These are phyloP conservation scores for Leptinotarsa texana DNA, from an alignment of 1,140 invertebrate genomes.

Conservation along the genomic window DNA sequence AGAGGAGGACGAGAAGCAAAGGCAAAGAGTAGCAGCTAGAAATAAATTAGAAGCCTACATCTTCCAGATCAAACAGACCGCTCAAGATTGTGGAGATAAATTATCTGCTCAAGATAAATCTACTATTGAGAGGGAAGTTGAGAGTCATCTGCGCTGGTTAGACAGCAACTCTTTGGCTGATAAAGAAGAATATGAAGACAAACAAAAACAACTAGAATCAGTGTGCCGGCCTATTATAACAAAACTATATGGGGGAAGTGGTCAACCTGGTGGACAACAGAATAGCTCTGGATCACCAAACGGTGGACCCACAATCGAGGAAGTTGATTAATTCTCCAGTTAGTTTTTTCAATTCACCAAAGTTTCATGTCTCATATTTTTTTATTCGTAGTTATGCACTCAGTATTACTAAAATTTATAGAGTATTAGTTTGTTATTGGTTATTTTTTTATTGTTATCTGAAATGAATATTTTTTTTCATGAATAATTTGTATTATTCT, in stretches of 20 bases:
- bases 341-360: not conserved
- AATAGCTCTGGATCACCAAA: slow-evolving; percentile 48
- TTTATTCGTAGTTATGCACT: not conserved
- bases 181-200: slow-evolving; percentile 66
- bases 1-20: slow-evolving; percentile 71
- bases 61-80: slow-evolving; percentile 69
- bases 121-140: slow-evolving; percentile 55
- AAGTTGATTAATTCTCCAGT: slow-evolving; percentile 66
- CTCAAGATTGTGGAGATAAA: slow-evolving; percentile 60
- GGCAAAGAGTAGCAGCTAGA: slow-evolving; percentile 64
- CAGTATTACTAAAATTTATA: no score
- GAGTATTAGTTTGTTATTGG: no score
- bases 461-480: no score
- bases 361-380: not conserved
- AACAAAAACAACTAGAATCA: slow-evolving; percentile 57
- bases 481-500: no score
- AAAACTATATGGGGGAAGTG: slow-evolving; percentile 51
- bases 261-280: slow-evolving; percentile 40
- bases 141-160: slow-evolving; percentile 60
- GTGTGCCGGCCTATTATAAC: slow-evolving; percentile 59
- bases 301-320: slow-evolving; percentile 67
- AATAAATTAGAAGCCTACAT: slow-evolving; percentile 72
- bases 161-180: slow-evolving; percentile 62
- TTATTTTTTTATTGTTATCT: no score
- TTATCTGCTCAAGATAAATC: slow-evolving; percentile 53